Evolutionary conservation across 2,797 vertebrate genomes (phyloP).

Genomic region (Clamator glandarius): DNA sequence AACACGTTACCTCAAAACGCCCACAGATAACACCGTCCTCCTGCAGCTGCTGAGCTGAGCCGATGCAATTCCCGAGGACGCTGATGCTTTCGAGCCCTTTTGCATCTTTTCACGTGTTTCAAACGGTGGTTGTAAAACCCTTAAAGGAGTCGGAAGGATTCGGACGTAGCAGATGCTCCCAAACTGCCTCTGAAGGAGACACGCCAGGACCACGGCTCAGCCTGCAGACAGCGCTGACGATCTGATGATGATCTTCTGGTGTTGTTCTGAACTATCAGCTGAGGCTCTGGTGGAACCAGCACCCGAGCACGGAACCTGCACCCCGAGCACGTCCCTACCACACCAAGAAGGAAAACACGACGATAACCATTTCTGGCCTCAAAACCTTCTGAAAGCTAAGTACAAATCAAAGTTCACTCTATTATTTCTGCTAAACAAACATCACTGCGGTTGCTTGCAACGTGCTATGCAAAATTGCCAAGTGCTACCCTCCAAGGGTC

Average conservation of each 20-base stretch:
- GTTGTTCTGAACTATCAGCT: background rate
- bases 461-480: background rate
- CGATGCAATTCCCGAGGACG: rapidly evolving
- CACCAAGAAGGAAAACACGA: background rate
- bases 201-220: background rate
- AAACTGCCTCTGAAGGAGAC: background rate
- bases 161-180: background rate
- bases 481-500: background rate
- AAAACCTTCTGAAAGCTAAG: background rate
- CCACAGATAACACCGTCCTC: background rate
- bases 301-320: background rate
- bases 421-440: background rate
- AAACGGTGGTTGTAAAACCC: background rate
- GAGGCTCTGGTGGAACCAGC: background rate
- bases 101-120: background rate
- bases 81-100: background rate
- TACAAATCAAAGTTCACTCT: background rate
- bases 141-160: background rate
- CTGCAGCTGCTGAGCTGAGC: background rate
- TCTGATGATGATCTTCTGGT: rapidly evolving
- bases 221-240: rapidly evolving
- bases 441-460: background rate
- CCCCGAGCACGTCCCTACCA: background rate
- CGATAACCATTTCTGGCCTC: background rate
- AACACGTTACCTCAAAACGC: too few relatives aligned